Percentiles rank a stretch among this genome's conserved stretches.
Conservation (phyloP, 1,140 invertebrate species). For the Ganaspis sp. region DNA sequence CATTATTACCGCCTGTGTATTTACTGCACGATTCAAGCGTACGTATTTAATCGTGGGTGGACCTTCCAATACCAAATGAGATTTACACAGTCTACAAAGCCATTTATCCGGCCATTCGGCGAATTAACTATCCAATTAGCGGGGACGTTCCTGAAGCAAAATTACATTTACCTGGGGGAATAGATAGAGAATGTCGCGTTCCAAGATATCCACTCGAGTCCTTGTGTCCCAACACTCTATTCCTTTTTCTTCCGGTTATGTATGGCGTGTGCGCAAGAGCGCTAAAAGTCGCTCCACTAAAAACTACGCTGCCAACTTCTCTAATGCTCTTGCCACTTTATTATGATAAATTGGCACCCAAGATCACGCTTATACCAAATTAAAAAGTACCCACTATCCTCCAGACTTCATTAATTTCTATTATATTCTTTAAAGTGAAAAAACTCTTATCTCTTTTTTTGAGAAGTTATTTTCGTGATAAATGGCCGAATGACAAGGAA, state of each 20-base stretch:
- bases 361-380: background rate
- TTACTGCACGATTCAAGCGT: constrained; percentile 16
- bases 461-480: too few relatives aligned
- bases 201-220: background rate
- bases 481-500: too few relatives aligned
- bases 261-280: background rate
- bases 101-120: constrained; percentile 22
- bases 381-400: constrained; percentile 1
- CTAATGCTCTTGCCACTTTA: constrained; percentile 25
- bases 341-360: constrained; percentile 25
- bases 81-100: constrained; percentile 26
- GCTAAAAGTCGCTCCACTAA: constrained; percentile 16
- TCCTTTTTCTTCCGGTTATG: background rate
- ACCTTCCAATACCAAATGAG: constrained; percentile 26
- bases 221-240: background rate
- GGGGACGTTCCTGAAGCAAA: background rate
- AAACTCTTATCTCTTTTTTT: too few relatives aligned
- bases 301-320: constrained; percentile 9
- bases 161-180: constrained; percentile 17
- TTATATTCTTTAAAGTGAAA: too few relatives aligned
- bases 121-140: constrained; percentile 30
- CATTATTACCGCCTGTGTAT: constrained; percentile 17
- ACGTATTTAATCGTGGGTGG: constrained; percentile 15
- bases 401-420: too few relatives aligned
- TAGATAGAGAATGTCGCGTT: background rate